A percentile compares a stretch with the other conserved stretches of the same genome.
phyloP scores from a whole-genome alignment of 2,888 invertebrate genomes.

The Caenorhabditis sp. region DNA sequence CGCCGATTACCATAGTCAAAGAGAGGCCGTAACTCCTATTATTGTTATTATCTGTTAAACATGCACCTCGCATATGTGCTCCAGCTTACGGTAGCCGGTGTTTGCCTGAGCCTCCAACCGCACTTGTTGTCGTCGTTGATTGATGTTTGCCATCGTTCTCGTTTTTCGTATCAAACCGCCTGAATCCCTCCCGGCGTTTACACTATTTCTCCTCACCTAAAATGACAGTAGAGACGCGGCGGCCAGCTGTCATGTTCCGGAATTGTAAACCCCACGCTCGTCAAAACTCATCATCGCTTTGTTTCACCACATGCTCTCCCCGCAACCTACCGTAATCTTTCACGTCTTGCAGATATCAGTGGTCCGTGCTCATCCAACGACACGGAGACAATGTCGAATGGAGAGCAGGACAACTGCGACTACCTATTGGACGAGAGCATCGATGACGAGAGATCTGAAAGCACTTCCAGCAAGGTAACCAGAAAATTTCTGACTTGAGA shows the following conservation, averaged over 20 bases:
- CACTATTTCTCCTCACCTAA: conserved; percentile 34
- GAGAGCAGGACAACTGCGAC: conserved; percentile 41
- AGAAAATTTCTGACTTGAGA: no score
- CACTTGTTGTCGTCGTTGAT: conserved; percentile 62
- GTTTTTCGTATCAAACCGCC: conserved; percentile 53
- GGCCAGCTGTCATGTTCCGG: conserved; percentile 45
- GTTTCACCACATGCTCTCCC: conserved; percentile 48
- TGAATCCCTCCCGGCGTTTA: conserved; percentile 40
- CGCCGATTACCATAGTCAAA: conserved; percentile 44
- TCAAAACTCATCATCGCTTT: conserved; percentile 48
- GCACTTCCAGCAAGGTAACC: conserved; percentile 51
- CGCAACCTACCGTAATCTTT: conserved; percentile 6
- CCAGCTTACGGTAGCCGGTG: conserved; percentile 46
- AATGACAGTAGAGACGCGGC: conserved; percentile 49
- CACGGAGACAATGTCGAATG: conserved; percentile 40
- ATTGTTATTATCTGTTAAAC: conserved; percentile 51
- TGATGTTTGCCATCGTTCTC: conserved; percentile 63
- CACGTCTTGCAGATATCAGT: conserved; percentile 39
- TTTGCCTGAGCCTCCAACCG: conserved; percentile 35
- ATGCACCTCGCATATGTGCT: conserved; percentile 53
- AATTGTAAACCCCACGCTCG: conserved; percentile 47
- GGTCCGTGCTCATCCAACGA: conserved; percentile 48
- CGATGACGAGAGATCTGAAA: conserved; percentile 63
- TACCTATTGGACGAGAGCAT: conserved; percentile 62
- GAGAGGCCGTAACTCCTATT: conserved; percentile 31